Percentiles rank a stretch among this genome's conserved stretches.
phyloP scores from a whole-genome alignment of 2,888 invertebrate species.

The Lasioglossum vierecki region DNA sequence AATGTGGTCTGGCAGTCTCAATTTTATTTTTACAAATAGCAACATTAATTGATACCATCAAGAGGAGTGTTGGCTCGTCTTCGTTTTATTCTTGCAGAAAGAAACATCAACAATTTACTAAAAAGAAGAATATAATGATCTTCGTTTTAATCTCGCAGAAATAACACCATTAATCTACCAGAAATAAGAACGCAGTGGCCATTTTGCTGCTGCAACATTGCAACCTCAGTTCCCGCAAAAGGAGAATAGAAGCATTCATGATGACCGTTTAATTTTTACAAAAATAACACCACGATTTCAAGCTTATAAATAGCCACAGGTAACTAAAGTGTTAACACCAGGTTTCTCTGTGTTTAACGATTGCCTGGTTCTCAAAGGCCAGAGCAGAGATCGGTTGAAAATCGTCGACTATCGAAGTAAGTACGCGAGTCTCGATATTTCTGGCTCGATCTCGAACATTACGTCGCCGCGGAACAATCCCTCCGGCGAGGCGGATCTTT shows the following conservation, averaged over 20 bases:
- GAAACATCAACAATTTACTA: no score
- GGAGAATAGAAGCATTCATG: not conserved
- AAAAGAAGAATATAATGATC: not conserved
- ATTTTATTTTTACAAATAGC: no score
- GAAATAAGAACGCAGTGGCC: not conserved
- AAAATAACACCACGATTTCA: not conserved
- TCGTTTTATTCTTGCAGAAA: not conserved
- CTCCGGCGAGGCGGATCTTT: not conserved
- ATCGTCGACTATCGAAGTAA: not conserved
- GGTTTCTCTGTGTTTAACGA: conserved; percentile 19
- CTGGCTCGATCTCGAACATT: not conserved
- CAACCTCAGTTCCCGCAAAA: not conserved
- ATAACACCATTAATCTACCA: not conserved
- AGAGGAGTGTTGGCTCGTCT: not conserved
- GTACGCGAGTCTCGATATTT: not conserved
- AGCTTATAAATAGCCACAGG: not conserved
- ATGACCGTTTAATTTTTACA: not conserved
- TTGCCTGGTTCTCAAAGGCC: not conserved
- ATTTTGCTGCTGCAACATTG: no score
- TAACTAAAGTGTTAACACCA: not conserved
- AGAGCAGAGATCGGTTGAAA: not conserved
- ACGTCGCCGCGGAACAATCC: not conserved
- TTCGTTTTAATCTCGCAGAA: not conserved
- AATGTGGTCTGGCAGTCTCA: no score
- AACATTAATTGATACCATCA: no score